Conservation (phyloP, 1,140 invertebrate genomes). For the Heliconius eleuchia region DNA sequence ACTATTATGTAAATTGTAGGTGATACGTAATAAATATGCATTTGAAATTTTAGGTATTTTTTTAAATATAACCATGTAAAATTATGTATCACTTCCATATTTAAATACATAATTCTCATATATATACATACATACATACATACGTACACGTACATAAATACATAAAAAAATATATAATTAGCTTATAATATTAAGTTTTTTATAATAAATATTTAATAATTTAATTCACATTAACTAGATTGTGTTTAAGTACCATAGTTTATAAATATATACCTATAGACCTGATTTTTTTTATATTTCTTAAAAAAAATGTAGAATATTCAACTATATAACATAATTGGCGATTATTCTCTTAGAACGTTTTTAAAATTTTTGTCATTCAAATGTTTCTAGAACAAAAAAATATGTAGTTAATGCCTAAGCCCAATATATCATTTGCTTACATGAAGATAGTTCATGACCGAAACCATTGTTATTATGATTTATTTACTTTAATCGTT, state of each 20-base stretch:
- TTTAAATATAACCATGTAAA: no score
- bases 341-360: neutral
- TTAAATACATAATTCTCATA: no score
- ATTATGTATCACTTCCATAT: no score
- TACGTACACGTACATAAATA: no score
- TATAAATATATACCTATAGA: neutral
- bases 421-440: slow-evolving; percentile 1
- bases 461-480: slow-evolving; percentile 4
- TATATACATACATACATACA: no score
- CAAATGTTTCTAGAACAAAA: slow-evolving; percentile 9
- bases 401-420: neutral
- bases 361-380: neutral
- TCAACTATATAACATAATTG: no score
- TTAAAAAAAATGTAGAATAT: neutral
- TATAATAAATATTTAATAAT: neutral
- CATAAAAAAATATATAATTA: no score
- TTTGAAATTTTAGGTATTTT: no score
- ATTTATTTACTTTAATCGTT: slow-evolving; percentile 6
- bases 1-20: neutral
- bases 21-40: neutral
- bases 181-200: no score
- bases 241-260: neutral
- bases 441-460: slow-evolving; percentile 11
- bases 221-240: neutral
- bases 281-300: slow-evolving; percentile 2